Conservation (phyloP, 2,888 invertebrate genomes). For the Plagodis dolabraria region DNA sequence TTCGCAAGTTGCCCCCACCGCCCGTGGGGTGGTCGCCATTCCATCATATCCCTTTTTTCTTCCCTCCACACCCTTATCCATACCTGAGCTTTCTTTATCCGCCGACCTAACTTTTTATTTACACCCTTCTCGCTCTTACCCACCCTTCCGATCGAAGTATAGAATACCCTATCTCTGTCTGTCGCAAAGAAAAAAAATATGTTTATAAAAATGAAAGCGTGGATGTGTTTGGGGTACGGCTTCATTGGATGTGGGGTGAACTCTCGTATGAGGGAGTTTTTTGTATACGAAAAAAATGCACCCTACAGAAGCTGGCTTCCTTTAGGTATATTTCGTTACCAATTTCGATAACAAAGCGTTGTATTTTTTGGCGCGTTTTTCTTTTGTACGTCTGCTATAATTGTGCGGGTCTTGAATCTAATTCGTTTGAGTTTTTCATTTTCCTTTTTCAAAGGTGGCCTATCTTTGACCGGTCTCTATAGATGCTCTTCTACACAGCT, state of each 20-base stretch:
- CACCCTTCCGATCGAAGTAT: slow-evolving; percentile 26
- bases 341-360: slow-evolving; percentile 83
- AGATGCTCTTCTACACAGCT: slow-evolving; percentile 13
- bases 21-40: slow-evolving; percentile 68
- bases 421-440: slow-evolving; percentile 64
- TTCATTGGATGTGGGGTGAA: slow-evolving; percentile 65
- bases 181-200: slow-evolving; percentile 78
- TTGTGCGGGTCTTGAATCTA: slow-evolving; percentile 65
- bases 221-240: slow-evolving; percentile 70
- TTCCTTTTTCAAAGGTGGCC: slow-evolving; percentile 48
- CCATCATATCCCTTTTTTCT: slow-evolving; percentile 83
- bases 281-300: slow-evolving; percentile 79
- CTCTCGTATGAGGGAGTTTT: slow-evolving; percentile 80
- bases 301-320: slow-evolving; percentile 70
- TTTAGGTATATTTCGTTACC: slow-evolving; percentile 79
- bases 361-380: slow-evolving; percentile 60
- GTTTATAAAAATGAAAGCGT: slow-evolving; percentile 78
- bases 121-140: slow-evolving; percentile 64
- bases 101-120: slow-evolving; percentile 79
- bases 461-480: slow-evolving; percentile 49
- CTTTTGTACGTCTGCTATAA: slow-evolving; percentile 69
- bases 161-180: slow-evolving; percentile 54
- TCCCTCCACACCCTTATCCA: slow-evolving; percentile 82
- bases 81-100: slow-evolving; percentile 85
- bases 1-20: slow-evolving; percentile 54